A percentile compares a stretch with the other conserved stretches of the same genome.
Conservation (phyloP, 2,888 invertebrate species). For the Labia minor region DNA sequence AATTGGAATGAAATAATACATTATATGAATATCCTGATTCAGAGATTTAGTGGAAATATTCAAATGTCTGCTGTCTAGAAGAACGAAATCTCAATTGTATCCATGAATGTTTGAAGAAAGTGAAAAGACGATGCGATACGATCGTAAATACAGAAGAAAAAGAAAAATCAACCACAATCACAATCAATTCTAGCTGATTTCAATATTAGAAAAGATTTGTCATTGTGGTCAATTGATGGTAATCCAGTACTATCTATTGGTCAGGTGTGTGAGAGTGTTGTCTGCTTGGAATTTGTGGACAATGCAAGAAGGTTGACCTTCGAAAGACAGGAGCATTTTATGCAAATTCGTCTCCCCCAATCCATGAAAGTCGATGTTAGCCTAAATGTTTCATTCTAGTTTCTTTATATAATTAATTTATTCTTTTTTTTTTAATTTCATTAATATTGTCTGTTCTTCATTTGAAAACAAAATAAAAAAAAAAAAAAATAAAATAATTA, state of each 20-base stretch:
- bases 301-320: neutral
- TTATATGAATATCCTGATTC: too few relatives aligned
- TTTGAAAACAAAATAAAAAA: neutral
- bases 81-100: neutral
- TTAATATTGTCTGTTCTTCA: neutral
- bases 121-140: neutral
- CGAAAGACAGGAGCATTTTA: neutral
- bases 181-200: neutral
- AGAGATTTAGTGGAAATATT: too few relatives aligned
- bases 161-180: too few relatives aligned
- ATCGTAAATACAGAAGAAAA: neutral
- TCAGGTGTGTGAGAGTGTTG: neutral
- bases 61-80: neutral
- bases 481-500: neutral
- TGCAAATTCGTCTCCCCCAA: neutral
- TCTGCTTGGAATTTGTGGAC: neutral
- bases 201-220: neutral
- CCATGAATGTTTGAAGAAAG: neutral
- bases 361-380: neutral
- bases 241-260: neutral
- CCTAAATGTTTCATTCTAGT: neutral
- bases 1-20: too few relatives aligned
- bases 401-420: neutral
- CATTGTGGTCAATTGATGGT: neutral
- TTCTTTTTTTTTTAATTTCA: too few relatives aligned